A percentile compares a stretch with the other conserved stretches of the same genome.
These are phyloP conservation scores for Acipenser transmontanus DNA, from an alignment of 2,797 vertebrate genomes.

Conservation along the genomic window DNA sequence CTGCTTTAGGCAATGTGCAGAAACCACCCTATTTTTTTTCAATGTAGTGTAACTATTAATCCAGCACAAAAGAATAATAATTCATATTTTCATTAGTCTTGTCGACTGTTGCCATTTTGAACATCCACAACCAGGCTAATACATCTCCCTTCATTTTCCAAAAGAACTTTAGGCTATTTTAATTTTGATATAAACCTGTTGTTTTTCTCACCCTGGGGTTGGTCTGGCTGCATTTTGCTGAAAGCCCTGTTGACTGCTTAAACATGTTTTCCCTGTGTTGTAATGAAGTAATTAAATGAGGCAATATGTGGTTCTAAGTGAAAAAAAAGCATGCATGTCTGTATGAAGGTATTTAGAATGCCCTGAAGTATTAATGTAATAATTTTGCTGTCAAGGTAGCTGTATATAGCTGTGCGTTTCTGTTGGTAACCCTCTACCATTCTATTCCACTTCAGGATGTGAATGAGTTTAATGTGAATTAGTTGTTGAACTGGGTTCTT, in stretches of 20 bases:
- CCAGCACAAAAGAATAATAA: too few species aligned
- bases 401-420: slow-evolving; percentile 22
- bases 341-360: slow-evolving; percentile 49
- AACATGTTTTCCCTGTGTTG: slow-evolving; percentile 53
- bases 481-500: too few species aligned
- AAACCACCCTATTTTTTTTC: too few species aligned
- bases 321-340: slow-evolving; percentile 47
- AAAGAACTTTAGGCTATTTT: slow-evolving; percentile 40
- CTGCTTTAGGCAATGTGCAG: too few species aligned
- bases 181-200: slow-evolving; percentile 23
- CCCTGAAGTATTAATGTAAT: slow-evolving; percentile 25
- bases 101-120: too few species aligned
- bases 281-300: slow-evolving; percentile 62
- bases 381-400: slow-evolving; percentile 15
- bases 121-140: too few species aligned
- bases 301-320: slow-evolving; percentile 45
- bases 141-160: slow-evolving; percentile 32
- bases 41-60: too few species aligned
- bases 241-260: slow-evolving; percentile 42
- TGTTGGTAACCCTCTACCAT: slow-evolving; percentile 21
- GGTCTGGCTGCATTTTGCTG: slow-evolving; percentile 19
- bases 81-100: too few species aligned
- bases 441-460: too few species aligned
- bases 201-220: slow-evolving; percentile 28
- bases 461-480: too few species aligned